These are phyloP conservation scores for Ectobius pallidus DNA, from an alignment of 2,888 invertebrate genomes.

Conservation along the genomic window DNA sequence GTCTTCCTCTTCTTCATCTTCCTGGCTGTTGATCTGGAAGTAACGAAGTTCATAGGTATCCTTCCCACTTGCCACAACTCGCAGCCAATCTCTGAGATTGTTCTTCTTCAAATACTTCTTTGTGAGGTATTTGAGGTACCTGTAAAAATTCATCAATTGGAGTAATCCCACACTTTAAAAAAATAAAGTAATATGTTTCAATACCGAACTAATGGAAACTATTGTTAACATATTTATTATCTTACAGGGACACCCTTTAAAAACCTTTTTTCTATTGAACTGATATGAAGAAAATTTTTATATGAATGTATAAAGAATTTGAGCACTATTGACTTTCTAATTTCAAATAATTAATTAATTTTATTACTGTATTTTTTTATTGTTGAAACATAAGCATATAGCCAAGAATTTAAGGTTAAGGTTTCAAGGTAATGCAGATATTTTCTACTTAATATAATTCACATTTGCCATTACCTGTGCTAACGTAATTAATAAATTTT, in stretches of 20 bases:
- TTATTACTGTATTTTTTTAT: not conserved
- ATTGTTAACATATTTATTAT: no score
- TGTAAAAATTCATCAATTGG: slow-evolving; percentile 52
- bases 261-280: no score
- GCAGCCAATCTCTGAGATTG: slow-evolving; percentile 97
- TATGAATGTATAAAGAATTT: no score
- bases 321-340: not conserved
- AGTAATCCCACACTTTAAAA: slow-evolving; percentile 49
- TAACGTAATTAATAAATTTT: no score
- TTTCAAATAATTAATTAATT: not conserved
- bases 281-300: no score
- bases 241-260: no score
- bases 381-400: not conserved
- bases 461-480: no score
- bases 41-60: slow-evolving; percentile 98
- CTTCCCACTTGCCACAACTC: slow-evolving; percentile 96
- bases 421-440: no score
- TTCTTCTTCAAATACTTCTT: slow-evolving; percentile 99
- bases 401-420: no score
- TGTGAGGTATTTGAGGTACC: slow-evolving; percentile 98
- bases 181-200: no score
- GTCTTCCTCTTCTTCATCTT: slow-evolving; percentile 82
- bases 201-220: not conserved
- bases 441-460: no score
- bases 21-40: slow-evolving; percentile 84